Conservation (phyloP, 2,888 invertebrate genomes). For the Agonopterix alstromeriana region DNA sequence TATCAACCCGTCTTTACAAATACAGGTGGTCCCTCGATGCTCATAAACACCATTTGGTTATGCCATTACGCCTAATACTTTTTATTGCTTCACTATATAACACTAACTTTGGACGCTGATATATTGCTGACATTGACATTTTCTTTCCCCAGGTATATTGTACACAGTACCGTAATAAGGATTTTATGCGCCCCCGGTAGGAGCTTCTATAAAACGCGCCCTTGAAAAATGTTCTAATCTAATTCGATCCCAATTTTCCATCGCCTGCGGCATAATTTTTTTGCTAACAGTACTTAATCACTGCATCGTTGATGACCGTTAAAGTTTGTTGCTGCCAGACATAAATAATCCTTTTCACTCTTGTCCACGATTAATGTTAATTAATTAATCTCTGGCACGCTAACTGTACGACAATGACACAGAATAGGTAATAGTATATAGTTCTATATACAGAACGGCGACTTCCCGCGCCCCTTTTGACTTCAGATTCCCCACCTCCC, state of each 20-base stretch:
- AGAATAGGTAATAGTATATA: too few relatives aligned
- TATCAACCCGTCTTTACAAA: background rate
- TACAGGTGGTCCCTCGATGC: background rate
- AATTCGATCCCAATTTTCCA: background rate
- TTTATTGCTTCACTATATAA: conserved; percentile 3
- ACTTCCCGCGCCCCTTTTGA: too few relatives aligned
- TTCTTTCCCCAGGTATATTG: background rate
- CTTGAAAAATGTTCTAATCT: background rate
- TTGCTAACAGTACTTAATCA: too few relatives aligned
- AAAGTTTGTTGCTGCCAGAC: too few relatives aligned
- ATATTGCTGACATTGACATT: conserved; percentile 3
- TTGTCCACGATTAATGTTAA: too few relatives aligned
- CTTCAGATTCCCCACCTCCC: too few relatives aligned
- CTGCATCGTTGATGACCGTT: too few relatives aligned
- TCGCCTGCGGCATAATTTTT: too few relatives aligned
- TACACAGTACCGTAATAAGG: background rate
- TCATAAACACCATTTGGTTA: background rate
- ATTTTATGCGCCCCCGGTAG: background rate
- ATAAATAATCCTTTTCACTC: too few relatives aligned
- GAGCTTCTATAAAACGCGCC: background rate
- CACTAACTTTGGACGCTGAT: conserved; percentile 1
- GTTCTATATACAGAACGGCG: too few relatives aligned
- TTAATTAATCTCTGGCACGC: too few relatives aligned
- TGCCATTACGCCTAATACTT: conserved; percentile 2
- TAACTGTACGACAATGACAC: too few relatives aligned